Conservation (phyloP, 2,888 invertebrate genomes). For the Cylindroiulus punctatus region DNA sequence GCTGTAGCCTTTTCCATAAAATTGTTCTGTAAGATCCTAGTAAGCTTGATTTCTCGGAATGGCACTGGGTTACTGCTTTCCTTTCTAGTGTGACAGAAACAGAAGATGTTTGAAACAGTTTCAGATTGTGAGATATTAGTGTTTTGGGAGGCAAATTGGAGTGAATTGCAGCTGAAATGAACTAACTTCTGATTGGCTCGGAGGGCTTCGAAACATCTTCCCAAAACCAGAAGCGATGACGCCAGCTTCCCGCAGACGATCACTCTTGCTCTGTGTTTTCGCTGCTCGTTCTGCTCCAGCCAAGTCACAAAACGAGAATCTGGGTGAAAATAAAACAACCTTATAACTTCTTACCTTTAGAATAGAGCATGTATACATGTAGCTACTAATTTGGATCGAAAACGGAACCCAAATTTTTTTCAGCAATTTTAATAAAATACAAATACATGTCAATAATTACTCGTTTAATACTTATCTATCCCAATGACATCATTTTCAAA, state of each 20-base stretch:
- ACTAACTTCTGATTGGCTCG: slow-evolving; percentile 62
- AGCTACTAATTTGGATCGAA: no score
- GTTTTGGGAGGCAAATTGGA: neutral
- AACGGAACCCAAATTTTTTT: no score
- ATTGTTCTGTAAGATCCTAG: slow-evolving; percentile 82
- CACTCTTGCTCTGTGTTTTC: slow-evolving; percentile 78
- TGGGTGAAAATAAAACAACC: slow-evolving; percentile 3
- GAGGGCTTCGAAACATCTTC: slow-evolving; percentile 76
- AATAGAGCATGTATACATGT: no score
- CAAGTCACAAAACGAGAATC: slow-evolving; percentile 83
- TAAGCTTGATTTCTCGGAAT: slow-evolving; percentile 87
- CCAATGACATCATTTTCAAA: no score
- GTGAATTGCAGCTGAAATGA: neutral
- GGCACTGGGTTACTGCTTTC: slow-evolving; percentile 68
- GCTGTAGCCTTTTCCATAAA: slow-evolving; percentile 78
- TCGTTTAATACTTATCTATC: no score
- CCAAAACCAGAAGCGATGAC: slow-evolving; percentile 89
- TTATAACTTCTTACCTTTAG: no score
- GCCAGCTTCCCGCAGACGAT: slow-evolving; percentile 82
- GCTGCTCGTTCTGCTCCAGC: slow-evolving; percentile 87
- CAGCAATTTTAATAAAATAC: no score
- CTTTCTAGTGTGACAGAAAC: no score
- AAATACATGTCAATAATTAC: no score
- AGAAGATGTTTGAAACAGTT: no score
- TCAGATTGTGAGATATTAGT: no score